Percentiles rank a stretch among this genome's conserved stretches.
Conservation (phyloP, 1,140 invertebrate species). For the Sinonovacula constricta region DNA sequence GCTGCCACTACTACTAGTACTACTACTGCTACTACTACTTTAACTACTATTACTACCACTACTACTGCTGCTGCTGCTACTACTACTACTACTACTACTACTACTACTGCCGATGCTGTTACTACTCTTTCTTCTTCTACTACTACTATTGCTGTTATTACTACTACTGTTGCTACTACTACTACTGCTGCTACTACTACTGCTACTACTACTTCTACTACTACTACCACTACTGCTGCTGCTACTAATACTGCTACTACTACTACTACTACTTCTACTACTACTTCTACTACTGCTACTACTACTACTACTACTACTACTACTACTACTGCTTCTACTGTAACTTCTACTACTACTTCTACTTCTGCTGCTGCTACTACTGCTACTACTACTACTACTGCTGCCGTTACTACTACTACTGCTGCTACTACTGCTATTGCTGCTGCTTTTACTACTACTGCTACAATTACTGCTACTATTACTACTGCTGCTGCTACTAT, state of each 20-base stretch:
- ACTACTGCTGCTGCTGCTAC: constrained; percentile 41
- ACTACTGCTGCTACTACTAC: constrained; percentile 42
- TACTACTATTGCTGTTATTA: constrained; percentile 33
- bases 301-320: constrained; percentile 21
- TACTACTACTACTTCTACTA: constrained; percentile 30
- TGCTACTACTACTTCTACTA: constrained; percentile 40
- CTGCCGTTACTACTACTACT: constrained; percentile 30
- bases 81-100: constrained; percentile 37
- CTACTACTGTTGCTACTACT: constrained; percentile 34
- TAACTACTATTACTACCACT: constrained; percentile 9
- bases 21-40: constrained; percentile 19
- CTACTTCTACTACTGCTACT: constrained; percentile 8
- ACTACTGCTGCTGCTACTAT: constrained; percentile 37
- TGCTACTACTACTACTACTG: constrained; percentile 38
- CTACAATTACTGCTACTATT: no score
- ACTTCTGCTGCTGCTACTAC: constrained; percentile 12
- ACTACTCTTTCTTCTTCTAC: constrained; percentile 40
- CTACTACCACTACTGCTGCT: constrained; percentile 19
- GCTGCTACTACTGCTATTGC: constrained; percentile 28
- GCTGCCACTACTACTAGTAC: constrained; percentile 1
- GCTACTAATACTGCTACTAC: no score
- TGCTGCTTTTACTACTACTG: no score
- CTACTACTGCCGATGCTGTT: constrained; percentile 27
- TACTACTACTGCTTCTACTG: no score
- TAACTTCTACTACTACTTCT: no score